Base-by-base conservation (phyloP, 2,797 vertebrate species). In the Chanos chanos region DNA sequence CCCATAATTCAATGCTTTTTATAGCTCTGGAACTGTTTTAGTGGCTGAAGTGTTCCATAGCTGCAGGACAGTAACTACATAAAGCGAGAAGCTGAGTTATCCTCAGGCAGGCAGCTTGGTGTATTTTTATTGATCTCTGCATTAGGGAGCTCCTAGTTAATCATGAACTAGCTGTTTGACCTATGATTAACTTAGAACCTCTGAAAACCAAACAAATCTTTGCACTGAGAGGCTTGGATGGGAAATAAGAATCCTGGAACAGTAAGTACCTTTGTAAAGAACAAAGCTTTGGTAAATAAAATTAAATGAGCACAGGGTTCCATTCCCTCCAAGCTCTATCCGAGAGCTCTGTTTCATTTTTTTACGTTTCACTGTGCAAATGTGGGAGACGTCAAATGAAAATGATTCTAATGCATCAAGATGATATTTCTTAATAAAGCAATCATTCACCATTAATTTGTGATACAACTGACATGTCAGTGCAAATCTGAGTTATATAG, bases 151-250 rank as follows among this genome's bases (percentile, higher is more conserved):
- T 40, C 44, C 62, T 70, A 40, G 83, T 89, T 85, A 89, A 89
- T 89, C 73, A 87, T 87, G 58, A 82, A 84, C 72, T n/a, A 36
- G 33, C 27, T 80, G 43, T 64, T 67, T 66, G 77, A 69, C 75
- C 76, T 61, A 51, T 30, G 30, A 44, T 16, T 56, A 60, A 58
- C 37, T 31, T 28, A 21, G n/a, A n/a, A 52, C 40, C 19, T 15
- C 36, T 52, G 7, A 6, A 24, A 7, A 16, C 12, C 22, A 27
- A 41, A 50, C 33, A 7, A 12, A n/a, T 52, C 57, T 57, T 52
- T 61, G 50, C 16, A 68, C 41, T 34, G 8, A 12, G 44, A 8
- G 8, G 4, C 2, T 37, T 41, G 5, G 1, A 37, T 39, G 39
- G 22, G 7, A 28, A 21, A 5, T 44, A 27, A 44, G 18, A 31